These are phyloP conservation scores for Vespertilio murinus DNA, from an alignment of 2,797 vertebrate genomes.

Conservation along the genomic window DNA sequence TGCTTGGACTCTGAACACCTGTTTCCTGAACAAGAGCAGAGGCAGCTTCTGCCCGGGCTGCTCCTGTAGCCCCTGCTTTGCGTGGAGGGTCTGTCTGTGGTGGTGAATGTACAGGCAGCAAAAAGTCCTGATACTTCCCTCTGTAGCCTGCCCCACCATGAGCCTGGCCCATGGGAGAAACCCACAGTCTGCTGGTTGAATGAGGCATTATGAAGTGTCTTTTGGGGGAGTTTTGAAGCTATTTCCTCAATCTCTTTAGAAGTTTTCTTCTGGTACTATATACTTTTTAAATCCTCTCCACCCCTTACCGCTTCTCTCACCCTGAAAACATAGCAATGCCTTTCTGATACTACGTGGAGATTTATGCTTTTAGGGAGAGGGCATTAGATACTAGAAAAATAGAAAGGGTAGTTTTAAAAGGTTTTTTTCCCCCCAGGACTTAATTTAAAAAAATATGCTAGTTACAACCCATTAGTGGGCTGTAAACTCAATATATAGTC, in stretches of 20 bases:
- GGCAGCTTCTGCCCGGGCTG: not conserved
- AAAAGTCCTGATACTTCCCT: not conserved
- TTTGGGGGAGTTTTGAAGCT: not conserved
- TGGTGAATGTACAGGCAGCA: not conserved
- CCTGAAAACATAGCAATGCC: not conserved
- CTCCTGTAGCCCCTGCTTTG: not conserved
- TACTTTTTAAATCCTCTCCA: not conserved
- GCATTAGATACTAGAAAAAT: not conserved
- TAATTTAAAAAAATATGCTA: conserved; percentile 6
- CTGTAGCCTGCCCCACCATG: rapidly evolving
- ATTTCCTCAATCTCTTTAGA: not conserved
- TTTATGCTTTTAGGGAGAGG: not conserved
- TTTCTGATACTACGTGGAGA: not conserved
- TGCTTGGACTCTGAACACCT: not conserved
- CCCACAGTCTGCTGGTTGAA: not conserved
- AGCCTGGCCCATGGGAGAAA: not conserved
- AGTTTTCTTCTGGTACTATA: not conserved
- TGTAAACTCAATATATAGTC: not conserved
- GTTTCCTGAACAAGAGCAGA: not conserved
- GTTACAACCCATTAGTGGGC: not conserved
- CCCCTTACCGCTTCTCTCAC: not conserved
- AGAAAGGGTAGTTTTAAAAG: not conserved
- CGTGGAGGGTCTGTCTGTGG: not conserved
- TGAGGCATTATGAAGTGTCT: not conserved
- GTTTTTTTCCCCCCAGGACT: not conserved